phyloP scores from a whole-genome alignment of 2,888 invertebrate species.

The Girardia tigrina region DNA sequence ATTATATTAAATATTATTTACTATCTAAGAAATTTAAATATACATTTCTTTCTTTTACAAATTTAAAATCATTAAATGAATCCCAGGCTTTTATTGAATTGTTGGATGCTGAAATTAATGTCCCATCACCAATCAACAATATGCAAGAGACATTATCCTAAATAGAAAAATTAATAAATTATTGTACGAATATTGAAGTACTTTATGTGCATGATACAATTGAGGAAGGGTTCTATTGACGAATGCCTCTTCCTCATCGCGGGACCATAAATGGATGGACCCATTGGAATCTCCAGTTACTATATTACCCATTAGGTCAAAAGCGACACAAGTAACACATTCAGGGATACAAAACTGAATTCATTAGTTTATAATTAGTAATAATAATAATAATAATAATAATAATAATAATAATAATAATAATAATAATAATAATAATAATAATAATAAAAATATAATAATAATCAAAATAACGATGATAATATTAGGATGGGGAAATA shows the following conservation, averaged over 20 bases:
- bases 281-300: constrained; percentile 81
- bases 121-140: constrained; percentile 70
- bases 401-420: too few relatives aligned
- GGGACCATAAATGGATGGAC: constrained; percentile 74
- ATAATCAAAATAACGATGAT: too few relatives aligned
- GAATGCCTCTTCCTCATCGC: constrained; percentile 73
- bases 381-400: too few relatives aligned
- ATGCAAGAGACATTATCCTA: constrained; percentile 30
- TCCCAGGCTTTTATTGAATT: constrained; percentile 79
- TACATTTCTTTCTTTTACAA: constrained; percentile 61
- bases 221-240: constrained; percentile 38
- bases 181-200: constrained; percentile 34
- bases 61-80: constrained; percentile 71
- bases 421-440: too few relatives aligned
- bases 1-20: not conserved
- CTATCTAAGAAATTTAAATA: constrained; percentile 33
- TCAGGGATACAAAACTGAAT: constrained; percentile 32
- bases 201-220: constrained; percentile 40
- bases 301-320: constrained; percentile 73
- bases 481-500: too few relatives aligned
- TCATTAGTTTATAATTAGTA: too few relatives aligned
- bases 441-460: too few relatives aligned
- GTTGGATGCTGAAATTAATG: constrained; percentile 68
- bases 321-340: constrained; percentile 60
- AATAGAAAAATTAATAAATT: not conserved